Evolutionary conservation across 2,888 invertebrate genomes (phyloP), one percentile per base, ranked within the genome.

Genomic region (Eilema sororculum): DNA sequence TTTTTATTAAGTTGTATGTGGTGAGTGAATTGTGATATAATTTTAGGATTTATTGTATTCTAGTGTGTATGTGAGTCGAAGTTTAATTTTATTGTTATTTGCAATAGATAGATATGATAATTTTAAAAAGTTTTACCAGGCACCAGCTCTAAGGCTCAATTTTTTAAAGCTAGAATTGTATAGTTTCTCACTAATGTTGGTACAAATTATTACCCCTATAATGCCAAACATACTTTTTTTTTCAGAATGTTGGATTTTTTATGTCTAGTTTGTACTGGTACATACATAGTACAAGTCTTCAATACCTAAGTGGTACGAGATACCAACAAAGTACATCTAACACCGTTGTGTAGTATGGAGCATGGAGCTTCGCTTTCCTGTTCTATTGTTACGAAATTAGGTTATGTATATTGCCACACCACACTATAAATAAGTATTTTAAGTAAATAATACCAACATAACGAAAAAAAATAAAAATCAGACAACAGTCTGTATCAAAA

Each of bases 11-110:
- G 60, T 69, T 65, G 73, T 65, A 52, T 69, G 78, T 72, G 69
- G 73, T 67, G 75, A 72, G 68, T 82, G 82, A 76, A 78, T 74
- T 80, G 80, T 80, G 80, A 80, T 80, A 80, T 80, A 82, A 68
- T 71, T 69, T 76, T 73, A 80, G 74, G 52, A 52, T 52, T 52
- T 52, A 52, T 52, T 52, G 52, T 52, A 52, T 52, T 52, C 9
- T 52, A n/a, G 52, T 52, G 52, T 52, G n/a, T 52, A 52, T 52
- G 52, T 52, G 9, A n/a, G n/a, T 52, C 0, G 52, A 52, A 52
- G n/a, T n/a, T 52, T n/a, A 46, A 46, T n/a, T n/a, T n/a, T n/a
- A n/a, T 20, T 52, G 52, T 52, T 52, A 52, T 52, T 52, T 52
- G 52, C 52, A 52, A 52, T n/a, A n/a, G n/a, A 3, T 20, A 52